Evolutionary conservation across 2,888 invertebrate species (phyloP), one percentile per base, ranked within the genome.

Genomic region (Brachypterus glaber): DNA sequence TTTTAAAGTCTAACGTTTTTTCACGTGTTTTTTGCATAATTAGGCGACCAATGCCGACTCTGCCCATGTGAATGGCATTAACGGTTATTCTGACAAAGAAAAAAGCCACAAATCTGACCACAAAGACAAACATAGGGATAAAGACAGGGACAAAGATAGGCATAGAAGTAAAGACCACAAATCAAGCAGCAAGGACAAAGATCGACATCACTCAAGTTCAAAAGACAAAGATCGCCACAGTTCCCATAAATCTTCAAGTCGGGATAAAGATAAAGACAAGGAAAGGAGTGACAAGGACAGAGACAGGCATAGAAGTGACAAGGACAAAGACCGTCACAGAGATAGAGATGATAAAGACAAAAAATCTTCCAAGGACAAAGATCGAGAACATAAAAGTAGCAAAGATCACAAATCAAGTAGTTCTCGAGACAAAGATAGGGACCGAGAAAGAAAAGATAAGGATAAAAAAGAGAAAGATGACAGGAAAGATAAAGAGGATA

Each of bases 31-130:
- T 41, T 41, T 5, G 5, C 9, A 9, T 34, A 35, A 41, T 12
- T 39, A 49, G 49, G 46, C 40, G 32, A 46, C 45, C 59, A 65
- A 66, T 57, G 55, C 62, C 13, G 53, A 52, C 32, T 49, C 54
- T 31, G 56, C 56, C 64, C 77, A 79, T 69, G 71, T 83, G 68
- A 87, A 87, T 70, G 87, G 87, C 41, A 69, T 85, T 58, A 82
- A 87, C 68, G 88, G 87, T 37, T 85, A 80, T 63, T 52, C 64
- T 3, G 64, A 65, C 30, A 73, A 73, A 39, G 69, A 69, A 47
- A 71, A 71, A 48, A 70, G 70, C 46, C 69, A 72, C 54, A 73
- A 72, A 57, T 72, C 73, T 14, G 73, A 74, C 26, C 71, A 73
- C 47, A 77, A 75, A 55, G 79, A 79, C 55, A 79, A 78, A 55